A percentile compares a stretch with the other conserved stretches of the same genome.
phyloP scores from a whole-genome alignment of 2,797 vertebrate species.

The Mus minutoides region DNA sequence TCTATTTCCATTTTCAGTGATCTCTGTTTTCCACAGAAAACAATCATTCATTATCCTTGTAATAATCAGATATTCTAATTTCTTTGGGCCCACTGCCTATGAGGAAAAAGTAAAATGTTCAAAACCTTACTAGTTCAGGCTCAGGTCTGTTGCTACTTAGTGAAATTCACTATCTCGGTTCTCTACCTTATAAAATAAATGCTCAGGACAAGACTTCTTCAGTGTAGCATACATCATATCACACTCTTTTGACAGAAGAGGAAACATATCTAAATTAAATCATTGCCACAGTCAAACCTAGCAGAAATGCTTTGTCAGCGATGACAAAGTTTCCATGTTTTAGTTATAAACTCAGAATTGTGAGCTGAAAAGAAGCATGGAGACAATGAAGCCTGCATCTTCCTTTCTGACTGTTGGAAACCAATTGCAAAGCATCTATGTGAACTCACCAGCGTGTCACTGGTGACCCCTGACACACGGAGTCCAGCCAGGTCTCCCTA shows the following conservation, averaged over 20 bases:
- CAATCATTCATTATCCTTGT: conserved; percentile 16
- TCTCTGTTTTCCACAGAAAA: neutral
- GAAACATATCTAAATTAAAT: conserved; percentile 77
- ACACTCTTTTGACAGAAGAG: conserved; percentile 59
- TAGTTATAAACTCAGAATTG: conserved; percentile 51
- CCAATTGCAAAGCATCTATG: neutral
- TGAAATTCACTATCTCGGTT: conserved; percentile 32
- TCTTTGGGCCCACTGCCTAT: neutral
- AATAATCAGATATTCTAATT: neutral
- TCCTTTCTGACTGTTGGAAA: conserved; percentile 25
- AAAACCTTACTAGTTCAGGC: neutral
- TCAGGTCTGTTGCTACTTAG: neutral
- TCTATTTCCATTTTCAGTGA: neutral
- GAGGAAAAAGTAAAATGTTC: conserved; percentile 16
- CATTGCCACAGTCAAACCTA: conserved; percentile 53
- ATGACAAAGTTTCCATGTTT: conserved; percentile 51
- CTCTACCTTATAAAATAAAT: conserved; percentile 40
- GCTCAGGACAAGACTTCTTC: conserved; percentile 44
- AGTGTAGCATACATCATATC: conserved; percentile 34
- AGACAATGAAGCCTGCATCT: conserved; percentile 51
- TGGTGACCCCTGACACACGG: neutral
- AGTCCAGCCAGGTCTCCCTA: neutral
- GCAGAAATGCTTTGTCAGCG: conserved; percentile 68
- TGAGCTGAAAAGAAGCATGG: neutral
- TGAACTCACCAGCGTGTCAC: neutral